Percentiles rank a stretch among this genome's conserved stretches.
These are phyloP conservation scores for Ophraella communa DNA, from an alignment of 2,888 invertebrate species.

Conservation along the genomic window DNA sequence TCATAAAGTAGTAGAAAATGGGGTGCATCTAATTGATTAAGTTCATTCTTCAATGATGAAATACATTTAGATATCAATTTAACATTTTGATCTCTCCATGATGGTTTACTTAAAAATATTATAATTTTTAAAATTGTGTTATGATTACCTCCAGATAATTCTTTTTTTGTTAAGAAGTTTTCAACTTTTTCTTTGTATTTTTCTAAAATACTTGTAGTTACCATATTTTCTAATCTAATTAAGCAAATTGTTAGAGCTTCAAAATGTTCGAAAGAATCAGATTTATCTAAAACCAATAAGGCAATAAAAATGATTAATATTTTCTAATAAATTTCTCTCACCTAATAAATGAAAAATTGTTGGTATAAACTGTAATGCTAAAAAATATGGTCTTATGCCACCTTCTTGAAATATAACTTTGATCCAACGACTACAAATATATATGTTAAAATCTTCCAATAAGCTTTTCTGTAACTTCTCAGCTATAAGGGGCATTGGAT, in stretches of 20 bases:
- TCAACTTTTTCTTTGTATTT: slow-evolving; percentile 55
- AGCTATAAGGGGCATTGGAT: slow-evolving; percentile 55
- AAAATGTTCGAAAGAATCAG: slow-evolving; percentile 56
- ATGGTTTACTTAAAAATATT: slow-evolving; percentile 60
- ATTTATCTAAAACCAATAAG: slow-evolving; percentile 49
- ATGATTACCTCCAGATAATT: slow-evolving; percentile 47
- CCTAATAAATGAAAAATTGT: slow-evolving; percentile 55
- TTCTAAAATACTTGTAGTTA: slow-evolving; percentile 55
- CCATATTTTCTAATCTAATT: slow-evolving; percentile 56
- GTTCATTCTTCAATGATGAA: slow-evolving; percentile 53
- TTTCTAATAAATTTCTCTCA: slow-evolving; percentile 39
- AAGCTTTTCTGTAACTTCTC: slow-evolving; percentile 49
- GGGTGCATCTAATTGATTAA: slow-evolving; percentile 54
- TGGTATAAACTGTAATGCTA: slow-evolving; percentile 57
- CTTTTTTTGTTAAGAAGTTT: slow-evolving; percentile 51
- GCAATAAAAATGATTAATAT: neutral
- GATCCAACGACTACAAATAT: slow-evolving; percentile 56
- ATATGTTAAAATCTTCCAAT: slow-evolving; percentile 48
- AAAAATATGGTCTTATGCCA: slow-evolving; percentile 57
- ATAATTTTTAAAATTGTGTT: slow-evolving; percentile 52
- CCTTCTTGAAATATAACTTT: slow-evolving; percentile 57
- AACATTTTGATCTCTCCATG: slow-evolving; percentile 59
- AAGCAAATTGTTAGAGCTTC: slow-evolving; percentile 61
- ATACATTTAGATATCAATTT: slow-evolving; percentile 56
- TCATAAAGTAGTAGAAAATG: slow-evolving; percentile 58